These are phyloP conservation scores for Suillia variegata DNA, from an alignment of 2,888 invertebrate species.

Conservation along the genomic window DNA sequence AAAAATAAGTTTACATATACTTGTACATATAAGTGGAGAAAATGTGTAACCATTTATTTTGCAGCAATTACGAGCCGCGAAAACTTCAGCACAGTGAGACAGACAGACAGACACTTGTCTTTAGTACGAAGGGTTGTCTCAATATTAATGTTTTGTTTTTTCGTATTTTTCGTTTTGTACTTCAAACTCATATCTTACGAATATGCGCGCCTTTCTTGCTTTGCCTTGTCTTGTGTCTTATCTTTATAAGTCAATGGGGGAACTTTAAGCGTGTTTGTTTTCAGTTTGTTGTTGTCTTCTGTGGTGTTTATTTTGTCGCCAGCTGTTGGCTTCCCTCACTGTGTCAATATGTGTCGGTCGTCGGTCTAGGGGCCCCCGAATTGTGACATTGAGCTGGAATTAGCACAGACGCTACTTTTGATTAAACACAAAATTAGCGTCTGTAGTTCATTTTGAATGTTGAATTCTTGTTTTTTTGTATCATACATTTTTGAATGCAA, in stretches of 20 bases:
- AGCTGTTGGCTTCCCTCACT: neutral
- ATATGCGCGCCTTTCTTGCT: neutral
- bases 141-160: too few relatives aligned
- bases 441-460: neutral
- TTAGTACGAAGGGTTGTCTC: neutral
- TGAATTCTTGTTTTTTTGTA: neutral
- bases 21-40: too few relatives aligned
- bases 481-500: neutral
- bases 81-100: too few relatives aligned
- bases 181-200: too few relatives aligned
- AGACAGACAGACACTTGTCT: too few relatives aligned
- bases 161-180: too few relatives aligned
- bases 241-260: neutral
- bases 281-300: neutral
- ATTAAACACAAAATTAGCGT: too few relatives aligned
- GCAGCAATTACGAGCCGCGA: too few relatives aligned
- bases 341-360: neutral
- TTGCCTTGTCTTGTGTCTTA: neutral
- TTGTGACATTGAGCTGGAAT: neutral
- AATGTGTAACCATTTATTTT: too few relatives aligned
- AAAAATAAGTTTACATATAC: neutral
- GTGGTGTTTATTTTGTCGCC: slow-evolving; percentile 3
- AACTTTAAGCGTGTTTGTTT: neutral
- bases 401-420: neutral
- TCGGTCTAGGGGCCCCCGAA: neutral